Conservation (phyloP, 2,797 vertebrate genomes). For the Chrosomus eos region DNA sequence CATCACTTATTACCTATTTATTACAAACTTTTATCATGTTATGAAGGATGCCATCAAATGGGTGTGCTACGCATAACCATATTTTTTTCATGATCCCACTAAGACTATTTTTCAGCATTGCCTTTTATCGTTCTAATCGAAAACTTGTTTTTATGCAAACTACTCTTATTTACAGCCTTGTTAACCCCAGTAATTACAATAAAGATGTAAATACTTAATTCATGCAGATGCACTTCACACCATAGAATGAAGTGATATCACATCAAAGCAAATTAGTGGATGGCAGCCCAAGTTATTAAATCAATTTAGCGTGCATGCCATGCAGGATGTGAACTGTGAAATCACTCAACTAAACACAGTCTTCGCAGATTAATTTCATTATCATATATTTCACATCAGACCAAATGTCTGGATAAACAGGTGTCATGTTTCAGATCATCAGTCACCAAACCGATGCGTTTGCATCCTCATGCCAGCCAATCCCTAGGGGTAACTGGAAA, state of each 20-base stretch:
- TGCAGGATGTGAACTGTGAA: slow-evolving; percentile 36
- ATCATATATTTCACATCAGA: slow-evolving; percentile 22
- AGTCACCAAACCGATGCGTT: neutral
- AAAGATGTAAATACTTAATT: slow-evolving; percentile 17
- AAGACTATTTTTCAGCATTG: neutral
- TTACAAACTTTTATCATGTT: neutral
- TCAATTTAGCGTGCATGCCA: slow-evolving; percentile 26
- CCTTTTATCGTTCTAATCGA: neutral
- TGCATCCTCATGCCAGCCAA: neutral
- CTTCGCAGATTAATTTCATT: slow-evolving; percentile 26
- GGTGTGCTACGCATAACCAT: neutral
- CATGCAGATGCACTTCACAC: neutral
- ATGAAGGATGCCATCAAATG: neutral
- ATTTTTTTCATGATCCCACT: neutral
- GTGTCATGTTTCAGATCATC: slow-evolving; percentile 24
- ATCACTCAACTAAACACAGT: slow-evolving; percentile 31
- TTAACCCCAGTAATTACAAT: neutral
- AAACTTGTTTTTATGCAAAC: neutral
- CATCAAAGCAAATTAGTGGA: slow-evolving; percentile 26
- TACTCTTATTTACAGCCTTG: neutral
- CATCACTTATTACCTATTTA: neutral
- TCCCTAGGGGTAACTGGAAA: neutral
- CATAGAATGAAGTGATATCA: slow-evolving; percentile 8
- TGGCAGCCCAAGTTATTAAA: slow-evolving; percentile 24
- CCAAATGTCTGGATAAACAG: slow-evolving; percentile 38